A percentile compares a stretch with the other conserved stretches of the same genome.
Conservation (phyloP, 2,888 invertebrate species). For the Diarsia brunnea region DNA sequence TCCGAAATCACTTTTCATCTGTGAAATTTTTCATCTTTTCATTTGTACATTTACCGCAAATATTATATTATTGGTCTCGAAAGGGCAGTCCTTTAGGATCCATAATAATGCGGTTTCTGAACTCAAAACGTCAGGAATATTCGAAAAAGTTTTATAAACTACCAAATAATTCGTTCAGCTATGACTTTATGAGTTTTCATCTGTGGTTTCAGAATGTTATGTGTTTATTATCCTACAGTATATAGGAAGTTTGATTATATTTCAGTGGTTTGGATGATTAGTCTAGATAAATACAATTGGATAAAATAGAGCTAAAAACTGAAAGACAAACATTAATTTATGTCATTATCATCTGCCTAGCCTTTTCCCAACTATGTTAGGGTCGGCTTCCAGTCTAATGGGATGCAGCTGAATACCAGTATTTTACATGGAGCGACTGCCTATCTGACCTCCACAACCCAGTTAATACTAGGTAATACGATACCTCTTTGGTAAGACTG, state of each 20-base stretch:
- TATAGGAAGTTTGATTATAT: no score
- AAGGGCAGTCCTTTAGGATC: slow-evolving; percentile 11
- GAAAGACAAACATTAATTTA: no score
- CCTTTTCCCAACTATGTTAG: no score
- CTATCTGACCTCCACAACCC: no score
- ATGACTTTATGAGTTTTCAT: slow-evolving; percentile 10
- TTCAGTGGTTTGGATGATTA: background rate
- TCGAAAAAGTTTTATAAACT: slow-evolving; percentile 30
- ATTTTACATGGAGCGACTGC: no score
- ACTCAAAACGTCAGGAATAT: slow-evolving; percentile 4
- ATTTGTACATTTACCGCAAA: slow-evolving; percentile 17
- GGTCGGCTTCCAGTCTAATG: no score
- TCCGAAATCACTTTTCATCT: background rate
- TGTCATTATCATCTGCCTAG: no score
- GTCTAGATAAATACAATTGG: no score
- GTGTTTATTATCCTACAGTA: background rate
- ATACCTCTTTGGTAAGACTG: no score
- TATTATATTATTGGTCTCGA: slow-evolving; percentile 21
- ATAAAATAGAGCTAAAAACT: no score
- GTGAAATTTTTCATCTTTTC: background rate
- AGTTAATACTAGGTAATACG: no score
- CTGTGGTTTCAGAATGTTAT: background rate
- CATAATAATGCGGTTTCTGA: background rate
- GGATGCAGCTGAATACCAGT: no score
- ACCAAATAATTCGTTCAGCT: slow-evolving; percentile 26